phyloP scores from a whole-genome alignment of 2,113 vertebrate species.

The Hystrix brachyura region DNA sequence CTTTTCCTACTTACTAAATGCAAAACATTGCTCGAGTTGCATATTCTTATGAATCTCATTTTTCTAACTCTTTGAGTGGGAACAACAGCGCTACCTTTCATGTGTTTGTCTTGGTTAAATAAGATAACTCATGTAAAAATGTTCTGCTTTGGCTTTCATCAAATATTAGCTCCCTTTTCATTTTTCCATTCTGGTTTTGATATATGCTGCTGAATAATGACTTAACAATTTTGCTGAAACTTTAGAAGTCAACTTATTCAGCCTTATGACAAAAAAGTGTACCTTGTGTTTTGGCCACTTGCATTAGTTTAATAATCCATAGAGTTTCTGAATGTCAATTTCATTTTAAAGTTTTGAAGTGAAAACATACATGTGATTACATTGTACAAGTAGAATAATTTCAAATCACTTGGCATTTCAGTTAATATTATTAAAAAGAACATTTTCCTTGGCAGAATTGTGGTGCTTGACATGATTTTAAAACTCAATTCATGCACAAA shows the following conservation, averaged over 20 bases:
- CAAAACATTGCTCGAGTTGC: background rate
- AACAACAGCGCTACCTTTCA: background rate
- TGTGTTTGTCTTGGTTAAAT: conserved; percentile 17
- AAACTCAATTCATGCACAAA: background rate
- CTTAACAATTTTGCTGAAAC: conserved; percentile 5
- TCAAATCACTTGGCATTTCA: background rate
- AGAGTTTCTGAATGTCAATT: conserved; percentile 21
- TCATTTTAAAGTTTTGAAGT: background rate
- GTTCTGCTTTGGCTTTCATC: background rate
- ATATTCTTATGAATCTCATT: background rate
- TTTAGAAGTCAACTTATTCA: conserved; percentile 1
- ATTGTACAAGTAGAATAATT: background rate
- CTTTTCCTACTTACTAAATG: background rate
- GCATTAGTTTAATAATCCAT: background rate
- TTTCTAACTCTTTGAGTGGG: conserved; percentile 32
- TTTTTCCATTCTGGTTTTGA: background rate
- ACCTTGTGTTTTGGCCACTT: background rate
- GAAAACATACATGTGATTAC: background rate
- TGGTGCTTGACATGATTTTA: background rate
- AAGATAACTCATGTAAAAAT: conserved; percentile 44
- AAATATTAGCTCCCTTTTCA: conserved; percentile 13
- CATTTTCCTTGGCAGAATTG: background rate
- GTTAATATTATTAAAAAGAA: background rate
- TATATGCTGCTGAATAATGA: conserved; percentile 32
- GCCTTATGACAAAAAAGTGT: background rate